phyloP scores from a whole-genome alignment of 1,140 invertebrate species.

The Drosophila pallidifrons region DNA sequence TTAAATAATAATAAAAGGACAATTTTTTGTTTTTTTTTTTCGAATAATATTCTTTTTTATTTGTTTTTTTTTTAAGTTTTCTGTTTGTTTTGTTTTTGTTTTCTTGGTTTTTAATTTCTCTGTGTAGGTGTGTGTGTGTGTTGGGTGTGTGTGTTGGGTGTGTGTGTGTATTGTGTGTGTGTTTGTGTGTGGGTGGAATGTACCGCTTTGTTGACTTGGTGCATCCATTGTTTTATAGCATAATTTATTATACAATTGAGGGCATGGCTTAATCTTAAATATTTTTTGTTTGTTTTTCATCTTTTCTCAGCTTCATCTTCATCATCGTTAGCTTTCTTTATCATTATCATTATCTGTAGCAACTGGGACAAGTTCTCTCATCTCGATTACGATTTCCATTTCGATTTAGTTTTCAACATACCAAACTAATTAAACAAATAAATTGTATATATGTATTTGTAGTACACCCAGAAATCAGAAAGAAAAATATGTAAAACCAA shows the following conservation, averaged over 20 bases:
- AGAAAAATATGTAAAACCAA: constrained; percentile 41
- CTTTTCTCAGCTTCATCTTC: constrained; percentile 5
- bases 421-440: constrained; percentile 70
- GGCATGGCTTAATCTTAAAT: constrained; percentile 80
- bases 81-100: constrained; percentile 67
- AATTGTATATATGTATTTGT: not conserved
- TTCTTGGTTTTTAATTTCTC: constrained; percentile 67
- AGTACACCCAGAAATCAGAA: constrained; percentile 39
- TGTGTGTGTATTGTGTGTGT: constrained; percentile 41
- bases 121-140: constrained; percentile 36
- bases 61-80: constrained; percentile 72
- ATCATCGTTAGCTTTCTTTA: constrained; percentile 17
- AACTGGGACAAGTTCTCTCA: constrained; percentile 25
- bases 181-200: constrained; percentile 67
- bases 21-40: constrained; percentile 48
- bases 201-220: constrained; percentile 79
- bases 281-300: constrained; percentile 42
- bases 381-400: constrained; percentile 11
- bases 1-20: constrained; percentile 79
- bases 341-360: constrained; percentile 29
- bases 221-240: constrained; percentile 66
- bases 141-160: constrained; percentile 42
- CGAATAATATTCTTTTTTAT: constrained; percentile 82
- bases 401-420: constrained; percentile 67
- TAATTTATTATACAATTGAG: constrained; percentile 83